These are phyloP conservation scores for Centropus unirufus DNA, from an alignment of 2,113 vertebrate species.

Conservation along the genomic window DNA sequence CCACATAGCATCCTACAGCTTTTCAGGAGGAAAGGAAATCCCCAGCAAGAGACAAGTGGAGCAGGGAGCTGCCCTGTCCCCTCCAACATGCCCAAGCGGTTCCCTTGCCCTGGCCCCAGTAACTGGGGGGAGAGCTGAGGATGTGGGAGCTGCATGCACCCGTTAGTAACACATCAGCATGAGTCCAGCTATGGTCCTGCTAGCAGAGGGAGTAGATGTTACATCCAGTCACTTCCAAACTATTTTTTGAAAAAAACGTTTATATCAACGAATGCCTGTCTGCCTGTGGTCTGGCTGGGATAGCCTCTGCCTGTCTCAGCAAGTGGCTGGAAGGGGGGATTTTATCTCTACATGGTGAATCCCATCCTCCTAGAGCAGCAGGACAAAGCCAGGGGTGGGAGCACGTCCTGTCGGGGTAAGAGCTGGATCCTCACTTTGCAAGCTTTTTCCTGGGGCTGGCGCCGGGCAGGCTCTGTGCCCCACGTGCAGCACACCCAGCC, in stretches of 20 bases:
- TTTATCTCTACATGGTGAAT: not conserved
- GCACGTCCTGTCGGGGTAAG: not conserved
- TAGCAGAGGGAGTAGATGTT: not conserved
- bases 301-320: not conserved
- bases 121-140: not conserved
- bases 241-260: not conserved
- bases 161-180: fast-evolving
- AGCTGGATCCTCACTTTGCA: not conserved
- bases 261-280: too few species aligned
- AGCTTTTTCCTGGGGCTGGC: not conserved
- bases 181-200: not conserved
- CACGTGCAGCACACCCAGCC: not conserved
- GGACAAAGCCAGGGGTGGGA: not conserved
- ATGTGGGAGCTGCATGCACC: not conserved
- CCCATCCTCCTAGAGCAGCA: not conserved
- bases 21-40: not conserved
- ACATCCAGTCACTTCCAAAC: not conserved
- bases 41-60: not conserved
- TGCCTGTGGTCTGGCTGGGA: not conserved
- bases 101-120: not conserved
- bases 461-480: not conserved
- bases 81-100: not conserved
- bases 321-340: not conserved
- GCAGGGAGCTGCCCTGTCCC: not conserved
- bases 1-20: not conserved